Evolutionary conservation across 2,888 invertebrate species (phyloP).

Genomic region (Trachelus stipa): DNA sequence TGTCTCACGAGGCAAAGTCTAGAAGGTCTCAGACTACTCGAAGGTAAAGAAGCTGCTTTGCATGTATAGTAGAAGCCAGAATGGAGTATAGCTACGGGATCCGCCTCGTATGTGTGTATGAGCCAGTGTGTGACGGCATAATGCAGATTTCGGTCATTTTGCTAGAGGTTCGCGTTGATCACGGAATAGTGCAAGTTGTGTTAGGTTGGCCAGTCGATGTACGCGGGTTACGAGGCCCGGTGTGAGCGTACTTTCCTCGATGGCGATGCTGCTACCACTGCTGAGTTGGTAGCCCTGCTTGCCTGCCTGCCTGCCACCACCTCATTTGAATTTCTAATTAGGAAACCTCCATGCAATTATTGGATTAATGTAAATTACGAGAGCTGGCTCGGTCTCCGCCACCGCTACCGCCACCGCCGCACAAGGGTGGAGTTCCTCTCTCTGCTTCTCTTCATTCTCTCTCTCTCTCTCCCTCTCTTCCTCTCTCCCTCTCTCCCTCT

Average conservation of each 20-base stretch:
- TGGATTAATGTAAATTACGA: constrained; percentile 94
- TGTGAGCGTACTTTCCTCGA: constrained; percentile 62
- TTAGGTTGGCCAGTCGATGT: constrained; percentile 50
- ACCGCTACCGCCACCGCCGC: constrained; percentile 57
- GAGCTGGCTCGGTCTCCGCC: constrained; percentile 73
- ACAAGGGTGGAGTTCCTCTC: constrained; percentile 62
- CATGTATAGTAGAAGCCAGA: constrained; percentile 1
- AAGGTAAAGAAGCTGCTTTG: constrained; percentile 6
- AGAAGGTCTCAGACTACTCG: not conserved
- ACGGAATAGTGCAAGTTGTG: constrained; percentile 61
- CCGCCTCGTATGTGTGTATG: not conserved
- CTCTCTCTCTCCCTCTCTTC: constrained; percentile 21
- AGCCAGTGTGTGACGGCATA: constrained; percentile 33
- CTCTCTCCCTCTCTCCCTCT: constrained; percentile 24
- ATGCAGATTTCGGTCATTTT: constrained; percentile 64
- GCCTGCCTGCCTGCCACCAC: constrained; percentile 74
- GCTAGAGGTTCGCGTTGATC: constrained; percentile 61
- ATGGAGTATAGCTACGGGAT: not conserved
- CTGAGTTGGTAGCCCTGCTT: constrained; percentile 64
- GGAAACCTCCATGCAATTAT: constrained; percentile 93
- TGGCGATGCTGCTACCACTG: constrained; percentile 42
- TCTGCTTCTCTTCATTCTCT: constrained; percentile 26
- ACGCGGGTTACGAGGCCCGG: constrained; percentile 42
- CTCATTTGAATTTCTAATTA: constrained; percentile 94
- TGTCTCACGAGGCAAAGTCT: not conserved